Evolutionary conservation across 2,888 invertebrate species (phyloP).

Genomic region (Kryphioiulus occultus): DNA sequence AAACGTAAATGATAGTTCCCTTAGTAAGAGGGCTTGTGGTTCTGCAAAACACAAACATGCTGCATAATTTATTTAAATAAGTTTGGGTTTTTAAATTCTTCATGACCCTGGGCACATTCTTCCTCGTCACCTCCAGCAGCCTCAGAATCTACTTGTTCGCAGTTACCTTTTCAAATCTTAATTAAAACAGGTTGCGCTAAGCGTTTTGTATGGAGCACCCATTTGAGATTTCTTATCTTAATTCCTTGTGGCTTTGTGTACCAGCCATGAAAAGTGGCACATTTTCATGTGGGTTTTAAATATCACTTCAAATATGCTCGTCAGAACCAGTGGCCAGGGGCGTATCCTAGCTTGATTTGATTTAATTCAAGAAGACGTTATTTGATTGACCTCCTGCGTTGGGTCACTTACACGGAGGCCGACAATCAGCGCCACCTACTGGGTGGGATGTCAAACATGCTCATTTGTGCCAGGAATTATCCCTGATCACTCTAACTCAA

Average conservation of each 20-base stretch:
- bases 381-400: slow-evolving; percentile 5
- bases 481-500: no score
- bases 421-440: neutral
- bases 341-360: neutral
- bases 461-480: no score
- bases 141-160: neutral
- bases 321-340: neutral
- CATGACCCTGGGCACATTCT: no score
- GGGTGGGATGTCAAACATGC: neutral
- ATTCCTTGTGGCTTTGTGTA: neutral
- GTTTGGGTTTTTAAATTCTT: no score
- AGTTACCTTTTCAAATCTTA: neutral
- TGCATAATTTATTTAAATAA: no score
- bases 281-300: no score
- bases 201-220: neutral
- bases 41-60: no score
- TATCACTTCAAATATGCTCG: no score
- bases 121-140: no score
- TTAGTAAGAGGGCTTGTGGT: no score
- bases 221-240: neutral
- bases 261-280: no score
- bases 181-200: neutral
- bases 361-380: neutral
- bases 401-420: neutral
- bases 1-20: no score